Percentiles rank a stretch among this genome's conserved stretches.
phyloP scores from a whole-genome alignment of 2,113 vertebrate genomes.

The Eubucco bourcierii region DNA sequence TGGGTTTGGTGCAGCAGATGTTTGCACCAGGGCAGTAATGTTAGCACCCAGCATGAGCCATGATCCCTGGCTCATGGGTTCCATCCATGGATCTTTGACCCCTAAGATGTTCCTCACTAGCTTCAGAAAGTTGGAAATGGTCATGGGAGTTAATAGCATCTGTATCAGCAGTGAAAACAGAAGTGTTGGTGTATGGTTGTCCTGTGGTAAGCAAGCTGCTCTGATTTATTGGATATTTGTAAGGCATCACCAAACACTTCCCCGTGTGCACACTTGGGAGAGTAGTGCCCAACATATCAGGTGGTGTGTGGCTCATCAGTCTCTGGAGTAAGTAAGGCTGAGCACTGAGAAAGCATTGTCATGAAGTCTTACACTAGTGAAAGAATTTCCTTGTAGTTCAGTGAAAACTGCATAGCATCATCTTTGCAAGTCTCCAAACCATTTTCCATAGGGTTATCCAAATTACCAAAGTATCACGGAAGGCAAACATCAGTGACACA shows the following conservation, averaged over 20 bases:
- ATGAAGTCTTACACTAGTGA: not conserved
- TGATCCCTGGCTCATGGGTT: not conserved
- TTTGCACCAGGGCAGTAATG: not conserved
- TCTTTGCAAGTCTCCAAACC: not conserved
- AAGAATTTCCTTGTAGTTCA: not conserved
- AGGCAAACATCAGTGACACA: rapidly evolving
- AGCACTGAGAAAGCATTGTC: not conserved
- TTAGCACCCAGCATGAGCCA: not conserved
- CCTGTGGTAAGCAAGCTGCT: not conserved
- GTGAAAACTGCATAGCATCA: not conserved
- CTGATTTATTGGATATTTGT: rapidly evolving
- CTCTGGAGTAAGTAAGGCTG: not conserved
- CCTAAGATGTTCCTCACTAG: not conserved
- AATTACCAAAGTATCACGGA: not conserved
- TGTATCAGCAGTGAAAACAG: not conserved
- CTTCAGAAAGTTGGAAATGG: not conserved
- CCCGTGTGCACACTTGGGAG: rapidly evolving
- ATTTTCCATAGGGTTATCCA: not conserved
- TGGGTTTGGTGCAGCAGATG: not conserved
- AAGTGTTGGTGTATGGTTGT: not conserved
- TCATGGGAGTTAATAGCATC: not conserved
- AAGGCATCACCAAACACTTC: rapidly evolving
- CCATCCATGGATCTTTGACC: not conserved
- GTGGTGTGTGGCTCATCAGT: rapidly evolving
- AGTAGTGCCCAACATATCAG: rapidly evolving